Evolutionary conservation across 2,797 vertebrate genomes (phyloP).

Genomic region (Lagodon rhomboides): DNA sequence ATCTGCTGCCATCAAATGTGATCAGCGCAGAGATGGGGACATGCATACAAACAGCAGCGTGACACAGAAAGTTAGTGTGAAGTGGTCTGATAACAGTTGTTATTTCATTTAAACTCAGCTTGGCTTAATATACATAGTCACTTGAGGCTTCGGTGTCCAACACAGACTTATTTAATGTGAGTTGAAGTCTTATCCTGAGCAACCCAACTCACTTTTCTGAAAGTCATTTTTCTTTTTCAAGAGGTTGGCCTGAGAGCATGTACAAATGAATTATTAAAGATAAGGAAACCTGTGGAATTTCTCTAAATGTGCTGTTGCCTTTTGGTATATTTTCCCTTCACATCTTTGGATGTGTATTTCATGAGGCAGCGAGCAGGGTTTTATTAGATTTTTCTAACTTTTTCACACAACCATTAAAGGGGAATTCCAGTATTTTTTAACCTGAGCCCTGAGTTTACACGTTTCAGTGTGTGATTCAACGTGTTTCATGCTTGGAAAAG

Average conservation of each 20-base stretch:
- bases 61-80: not conserved
- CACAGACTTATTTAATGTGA: slow-evolving; percentile 1
- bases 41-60: slow-evolving; percentile 15
- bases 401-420: not conserved
- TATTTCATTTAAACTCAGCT: slow-evolving; percentile 8
- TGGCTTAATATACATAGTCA: not conserved
- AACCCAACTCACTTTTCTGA: slow-evolving; percentile 30
- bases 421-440: too few species aligned
- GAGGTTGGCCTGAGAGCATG: slow-evolving; percentile 40
- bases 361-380: slow-evolving; percentile 26
- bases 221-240: slow-evolving; percentile 29
- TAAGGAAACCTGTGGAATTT: slow-evolving; percentile 41
- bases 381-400: not conserved
- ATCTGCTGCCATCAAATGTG: slow-evolving; percentile 42
- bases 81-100: not conserved
- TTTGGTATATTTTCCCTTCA: slow-evolving; percentile 15
- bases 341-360: slow-evolving; percentile 29
- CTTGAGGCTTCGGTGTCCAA: not conserved
- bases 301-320: slow-evolving; percentile 37
- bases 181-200: slow-evolving; percentile 9
- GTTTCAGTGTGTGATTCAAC: too few species aligned
- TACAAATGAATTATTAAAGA: slow-evolving; percentile 58
- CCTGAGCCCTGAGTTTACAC: too few species aligned
- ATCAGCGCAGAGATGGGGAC: slow-evolving; percentile 39
- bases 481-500: too few species aligned